These are phyloP conservation scores for Kryptolebias ocellatus DNA, from an alignment of 2,797 vertebrate genomes.

Conservation along the genomic window DNA sequence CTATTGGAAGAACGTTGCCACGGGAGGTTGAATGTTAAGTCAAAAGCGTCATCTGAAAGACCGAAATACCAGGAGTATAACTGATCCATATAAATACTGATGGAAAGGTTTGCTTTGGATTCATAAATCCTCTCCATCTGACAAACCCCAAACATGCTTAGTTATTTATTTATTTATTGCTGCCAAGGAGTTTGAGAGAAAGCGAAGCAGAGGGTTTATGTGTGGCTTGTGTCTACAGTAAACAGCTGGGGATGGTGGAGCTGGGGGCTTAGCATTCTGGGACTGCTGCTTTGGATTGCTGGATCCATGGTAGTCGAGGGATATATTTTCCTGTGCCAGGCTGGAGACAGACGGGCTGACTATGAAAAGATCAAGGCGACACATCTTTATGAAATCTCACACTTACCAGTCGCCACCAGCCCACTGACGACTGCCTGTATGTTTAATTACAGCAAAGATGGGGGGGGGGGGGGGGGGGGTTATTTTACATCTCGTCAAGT, in stretches of 20 bases:
- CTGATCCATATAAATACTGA: not conserved
- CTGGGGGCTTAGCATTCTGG: constrained; percentile 55
- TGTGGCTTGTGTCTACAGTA: constrained; percentile 71
- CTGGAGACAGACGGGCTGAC: constrained; percentile 73
- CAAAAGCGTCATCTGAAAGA: not conserved
- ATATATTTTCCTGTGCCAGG: constrained; percentile 38
- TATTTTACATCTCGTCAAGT: constrained; percentile 51
- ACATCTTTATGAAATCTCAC: constrained; percentile 50
- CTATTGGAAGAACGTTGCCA: too few relatives aligned
- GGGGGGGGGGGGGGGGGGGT: too few relatives aligned
- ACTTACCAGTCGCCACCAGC: constrained; percentile 52
- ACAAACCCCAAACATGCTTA: constrained; percentile 10
- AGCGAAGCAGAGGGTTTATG: constrained; percentile 43
- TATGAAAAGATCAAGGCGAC: constrained; percentile 68
- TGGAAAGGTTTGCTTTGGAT: not conserved
- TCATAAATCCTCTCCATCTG: not conserved
- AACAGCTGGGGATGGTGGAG: constrained; percentile 76
- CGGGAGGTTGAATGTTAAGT: not conserved
- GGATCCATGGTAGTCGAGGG: constrained; percentile 37
- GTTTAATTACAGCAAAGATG: constrained; percentile 67
- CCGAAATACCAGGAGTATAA: not conserved
- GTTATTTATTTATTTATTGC: constrained; percentile 7
- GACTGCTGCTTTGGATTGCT: constrained; percentile 49
- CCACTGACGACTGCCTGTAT: constrained; percentile 50
- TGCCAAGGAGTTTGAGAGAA: constrained; percentile 34